Evolutionary conservation across 2,797 vertebrate genomes (phyloP), one percentile per base, ranked within the genome.

Genomic region (Heterohyrax brucei): DNA sequence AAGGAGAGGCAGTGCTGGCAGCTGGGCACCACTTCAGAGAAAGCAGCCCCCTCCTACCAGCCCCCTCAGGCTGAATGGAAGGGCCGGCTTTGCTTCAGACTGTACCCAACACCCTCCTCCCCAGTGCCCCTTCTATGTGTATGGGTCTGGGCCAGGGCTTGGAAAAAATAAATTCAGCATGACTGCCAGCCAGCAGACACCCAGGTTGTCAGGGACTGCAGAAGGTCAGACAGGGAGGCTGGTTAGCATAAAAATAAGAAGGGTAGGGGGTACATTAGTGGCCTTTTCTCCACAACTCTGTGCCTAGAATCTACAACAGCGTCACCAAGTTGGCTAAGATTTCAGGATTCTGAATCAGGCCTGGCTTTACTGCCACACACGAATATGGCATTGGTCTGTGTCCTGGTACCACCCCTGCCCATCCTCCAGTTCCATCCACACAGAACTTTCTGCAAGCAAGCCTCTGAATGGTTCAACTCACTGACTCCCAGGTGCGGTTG

Each of bases 21-120:
- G 83, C 68, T 96, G 98, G 98, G 98, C 97, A 95, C 66, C 98
- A 93, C 98, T 98, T 98, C 98, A 98, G 97, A 98, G 97, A 97
- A 94, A 95, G 89, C 19, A 1, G 0, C 94, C 86, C 87, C 93
- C 91, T 81, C 80, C 92, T 24, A 0, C 90, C 72, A 56, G 50
- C 7, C 50, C 59, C 26, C 96, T 90, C 0, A 1, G 95, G 77
- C 92, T 92, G 86, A 93, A 95, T 93, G 97, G 87, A 22, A 96
- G 96, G 95, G 94, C 33, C 28, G 33, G 64, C 85, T 97, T 73
- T 66, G 87, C 91, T 24, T 50, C 59, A 82, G 22, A 72, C 90
- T 44, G 73, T n/a, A 44, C 87, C 48, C 79, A 39, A 39, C 39
- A 1, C 26, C 33, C 44, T 66, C 44, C 73, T 26, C 70, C 94